phyloP scores from a whole-genome alignment of 2,797 vertebrate genomes.

The Falco concolor region DNA sequence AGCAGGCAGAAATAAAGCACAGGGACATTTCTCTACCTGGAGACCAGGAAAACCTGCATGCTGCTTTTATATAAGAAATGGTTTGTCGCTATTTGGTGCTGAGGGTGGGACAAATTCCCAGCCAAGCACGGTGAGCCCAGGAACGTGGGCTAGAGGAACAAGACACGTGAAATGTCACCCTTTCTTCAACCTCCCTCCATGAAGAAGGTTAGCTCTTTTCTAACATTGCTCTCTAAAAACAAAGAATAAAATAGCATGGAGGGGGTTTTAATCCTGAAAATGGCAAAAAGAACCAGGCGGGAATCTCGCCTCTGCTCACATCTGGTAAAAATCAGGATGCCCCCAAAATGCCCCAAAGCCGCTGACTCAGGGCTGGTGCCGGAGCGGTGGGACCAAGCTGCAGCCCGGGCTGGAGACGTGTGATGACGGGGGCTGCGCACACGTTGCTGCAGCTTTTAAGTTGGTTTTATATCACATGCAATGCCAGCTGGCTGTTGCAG shows the following conservation, averaged over 20 bases:
- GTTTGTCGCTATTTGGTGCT: neutral
- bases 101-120: neutral
- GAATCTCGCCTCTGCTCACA: neutral
- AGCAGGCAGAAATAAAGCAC: neutral
- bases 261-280: neutral
- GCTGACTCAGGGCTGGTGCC: accelerated
- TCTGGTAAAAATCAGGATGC: neutral
- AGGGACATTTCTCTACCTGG: neutral
- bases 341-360: neutral
- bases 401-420: accelerated
- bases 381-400: neutral
- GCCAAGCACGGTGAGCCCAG: neutral
- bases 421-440: neutral
- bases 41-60: neutral
- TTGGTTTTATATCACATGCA: accelerated
- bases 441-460: neutral
- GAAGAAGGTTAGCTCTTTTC: neutral
- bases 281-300: neutral
- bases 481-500: neutral
- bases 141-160: too few species aligned
- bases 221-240: neutral
- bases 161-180: neutral
- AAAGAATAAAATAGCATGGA: neutral
- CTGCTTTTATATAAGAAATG: neutral
- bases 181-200: neutral